These are phyloP conservation scores for Gallinago undulata DNA, from an alignment of 2,113 vertebrate genomes.

Conservation along the genomic window DNA sequence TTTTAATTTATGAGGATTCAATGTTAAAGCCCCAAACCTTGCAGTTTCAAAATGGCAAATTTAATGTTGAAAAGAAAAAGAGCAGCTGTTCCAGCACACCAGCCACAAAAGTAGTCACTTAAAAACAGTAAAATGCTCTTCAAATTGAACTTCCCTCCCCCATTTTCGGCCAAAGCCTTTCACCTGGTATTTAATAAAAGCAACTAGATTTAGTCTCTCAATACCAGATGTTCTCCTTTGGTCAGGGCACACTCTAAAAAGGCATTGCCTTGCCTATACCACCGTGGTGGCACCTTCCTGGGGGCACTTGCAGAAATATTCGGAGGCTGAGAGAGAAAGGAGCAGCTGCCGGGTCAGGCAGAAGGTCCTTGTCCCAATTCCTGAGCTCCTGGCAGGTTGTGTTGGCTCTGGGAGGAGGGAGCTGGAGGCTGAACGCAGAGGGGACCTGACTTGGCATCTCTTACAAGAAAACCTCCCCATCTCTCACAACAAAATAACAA, in stretches of 20 bases:
- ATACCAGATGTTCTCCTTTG: background rate
- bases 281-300: background rate
- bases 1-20: background rate
- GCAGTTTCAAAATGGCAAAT: background rate
- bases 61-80: background rate
- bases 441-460: background rate
- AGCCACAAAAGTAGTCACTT: background rate
- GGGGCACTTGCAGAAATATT: background rate
- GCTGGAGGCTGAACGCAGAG: fast-evolving
- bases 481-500: background rate
- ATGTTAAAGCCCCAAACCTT: background rate
- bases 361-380: background rate
- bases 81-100: background rate
- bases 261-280: background rate
- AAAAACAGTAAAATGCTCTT: background rate
- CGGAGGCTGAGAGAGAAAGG: background rate
- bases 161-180: background rate
- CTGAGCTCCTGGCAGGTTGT: background rate
- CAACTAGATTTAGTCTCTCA: background rate
- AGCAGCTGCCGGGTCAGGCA: background rate
- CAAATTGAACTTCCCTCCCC: background rate
- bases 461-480: background rate
- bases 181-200: background rate
- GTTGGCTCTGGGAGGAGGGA: background rate
- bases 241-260: background rate